Evolutionary conservation across 2,113 vertebrate genomes (phyloP).

Genomic region (Phaethornis superciliosus): DNA sequence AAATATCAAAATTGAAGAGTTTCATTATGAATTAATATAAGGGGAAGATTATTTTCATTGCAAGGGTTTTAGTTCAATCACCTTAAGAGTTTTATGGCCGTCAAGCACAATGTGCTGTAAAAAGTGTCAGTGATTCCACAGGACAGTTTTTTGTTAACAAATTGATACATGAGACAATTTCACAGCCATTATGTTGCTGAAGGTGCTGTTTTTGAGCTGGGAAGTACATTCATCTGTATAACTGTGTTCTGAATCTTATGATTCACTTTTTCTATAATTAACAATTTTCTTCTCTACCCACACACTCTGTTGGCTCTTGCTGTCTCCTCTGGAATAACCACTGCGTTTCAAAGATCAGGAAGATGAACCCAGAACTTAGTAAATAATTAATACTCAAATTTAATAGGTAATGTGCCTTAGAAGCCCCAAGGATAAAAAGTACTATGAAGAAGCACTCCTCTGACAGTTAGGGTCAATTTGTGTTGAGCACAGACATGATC

Average conservation of each 20-base stretch:
- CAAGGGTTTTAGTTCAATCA: background rate
- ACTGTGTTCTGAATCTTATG: background rate
- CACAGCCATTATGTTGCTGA: background rate
- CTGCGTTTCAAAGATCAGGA: background rate
- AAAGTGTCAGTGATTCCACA: background rate
- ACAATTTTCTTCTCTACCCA: background rate
- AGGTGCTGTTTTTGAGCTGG: background rate
- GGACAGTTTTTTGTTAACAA: background rate
- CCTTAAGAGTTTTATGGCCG: background rate
- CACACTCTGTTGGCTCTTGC: background rate
- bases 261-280: background rate
- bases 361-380: background rate
- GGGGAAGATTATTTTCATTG: conserved; percentile 26
- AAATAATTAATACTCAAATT: background rate
- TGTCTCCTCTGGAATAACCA: background rate
- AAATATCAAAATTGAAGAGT: background rate
- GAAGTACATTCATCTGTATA: background rate
- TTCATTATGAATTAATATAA: conserved; percentile 10
- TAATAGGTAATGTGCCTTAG: background rate
- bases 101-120: background rate
- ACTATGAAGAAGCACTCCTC: background rate
- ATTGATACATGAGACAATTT: background rate
- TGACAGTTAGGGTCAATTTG: conserved; percentile 2
- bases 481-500: background rate
- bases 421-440: background rate